Percentiles rank a stretch among this genome's conserved stretches.
Evolutionary conservation across 2,113 vertebrate genomes (phyloP).

Genomic region (Proteles cristata): DNA sequence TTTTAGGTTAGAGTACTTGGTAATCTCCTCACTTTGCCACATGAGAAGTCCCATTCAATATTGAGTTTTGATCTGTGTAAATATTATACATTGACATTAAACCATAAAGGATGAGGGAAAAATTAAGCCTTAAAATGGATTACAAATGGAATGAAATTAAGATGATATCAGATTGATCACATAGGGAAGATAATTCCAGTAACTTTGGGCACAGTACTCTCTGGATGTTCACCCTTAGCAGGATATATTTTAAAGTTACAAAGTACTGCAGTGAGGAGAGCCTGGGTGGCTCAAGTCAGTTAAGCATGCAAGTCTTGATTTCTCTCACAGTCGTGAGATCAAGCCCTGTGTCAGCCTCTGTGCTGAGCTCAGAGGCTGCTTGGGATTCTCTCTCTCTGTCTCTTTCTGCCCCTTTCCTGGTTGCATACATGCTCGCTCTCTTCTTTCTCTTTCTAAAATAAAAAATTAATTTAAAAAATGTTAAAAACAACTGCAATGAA

Average conservation of each 20-base stretch:
- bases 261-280: not conserved
- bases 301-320: too few species aligned
- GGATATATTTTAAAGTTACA: not conserved
- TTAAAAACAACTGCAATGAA: not conserved
- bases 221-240: not conserved
- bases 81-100: not conserved
- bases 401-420: too few species aligned
- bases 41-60: not conserved
- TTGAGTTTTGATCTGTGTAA: constrained; percentile 31
- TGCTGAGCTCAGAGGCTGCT: too few species aligned
- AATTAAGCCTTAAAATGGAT: not conserved
- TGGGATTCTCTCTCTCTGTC: too few species aligned
- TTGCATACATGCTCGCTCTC: too few species aligned
- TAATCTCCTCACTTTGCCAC: not conserved
- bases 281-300: too few species aligned
- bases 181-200: not conserved
- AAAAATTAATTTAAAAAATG: too few species aligned
- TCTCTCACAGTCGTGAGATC: too few species aligned
- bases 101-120: not conserved
- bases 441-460: too few species aligned
- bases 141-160: not conserved
- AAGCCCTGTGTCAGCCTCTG: too few species aligned
- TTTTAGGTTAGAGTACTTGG: not conserved
- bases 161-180: not conserved
- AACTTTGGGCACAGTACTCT: not conserved